A percentile compares a stretch with the other conserved stretches of the same genome.
Evolutionary conservation across 2,113 vertebrate genomes (phyloP).

Genomic region (Microtus montanus): DNA sequence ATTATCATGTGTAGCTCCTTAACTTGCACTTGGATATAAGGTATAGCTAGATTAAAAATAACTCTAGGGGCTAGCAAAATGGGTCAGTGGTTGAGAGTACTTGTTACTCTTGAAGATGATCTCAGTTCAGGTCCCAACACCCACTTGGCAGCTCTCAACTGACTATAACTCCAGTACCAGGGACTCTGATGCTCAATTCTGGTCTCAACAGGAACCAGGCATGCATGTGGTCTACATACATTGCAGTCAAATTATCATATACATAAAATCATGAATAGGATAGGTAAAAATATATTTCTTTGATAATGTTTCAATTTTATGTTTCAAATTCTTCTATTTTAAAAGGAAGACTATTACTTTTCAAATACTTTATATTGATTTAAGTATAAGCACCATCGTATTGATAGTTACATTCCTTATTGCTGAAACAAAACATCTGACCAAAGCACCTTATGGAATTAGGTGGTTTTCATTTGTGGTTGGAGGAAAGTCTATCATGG

Average conservation of each 20-base stretch:
- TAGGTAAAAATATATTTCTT: background rate
- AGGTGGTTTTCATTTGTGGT: background rate
- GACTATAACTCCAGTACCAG: background rate
- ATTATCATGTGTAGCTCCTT: background rate
- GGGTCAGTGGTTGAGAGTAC: background rate
- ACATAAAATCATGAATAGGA: background rate
- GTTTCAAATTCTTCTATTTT: constrained; percentile 9
- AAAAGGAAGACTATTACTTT: constrained; percentile 39
- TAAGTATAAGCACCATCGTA: background rate
- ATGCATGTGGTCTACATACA: background rate
- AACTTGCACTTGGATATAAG: background rate
- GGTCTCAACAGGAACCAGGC: background rate
- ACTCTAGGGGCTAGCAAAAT: background rate
- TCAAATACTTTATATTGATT: constrained; percentile 10
- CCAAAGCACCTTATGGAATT: background rate
- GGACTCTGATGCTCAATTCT: background rate
- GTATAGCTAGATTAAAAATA: constrained; percentile 13
- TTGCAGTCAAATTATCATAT: too few species aligned
- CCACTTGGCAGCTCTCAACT: background rate
- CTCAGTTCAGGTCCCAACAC: background rate
- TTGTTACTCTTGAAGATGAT: background rate
- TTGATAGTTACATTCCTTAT: background rate
- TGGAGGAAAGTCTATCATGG: background rate
- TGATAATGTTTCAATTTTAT: constrained; percentile 49
- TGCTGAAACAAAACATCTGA: background rate